Conservation (phyloP, 2,888 invertebrate genomes). For the Scaptomyza parva region DNA sequence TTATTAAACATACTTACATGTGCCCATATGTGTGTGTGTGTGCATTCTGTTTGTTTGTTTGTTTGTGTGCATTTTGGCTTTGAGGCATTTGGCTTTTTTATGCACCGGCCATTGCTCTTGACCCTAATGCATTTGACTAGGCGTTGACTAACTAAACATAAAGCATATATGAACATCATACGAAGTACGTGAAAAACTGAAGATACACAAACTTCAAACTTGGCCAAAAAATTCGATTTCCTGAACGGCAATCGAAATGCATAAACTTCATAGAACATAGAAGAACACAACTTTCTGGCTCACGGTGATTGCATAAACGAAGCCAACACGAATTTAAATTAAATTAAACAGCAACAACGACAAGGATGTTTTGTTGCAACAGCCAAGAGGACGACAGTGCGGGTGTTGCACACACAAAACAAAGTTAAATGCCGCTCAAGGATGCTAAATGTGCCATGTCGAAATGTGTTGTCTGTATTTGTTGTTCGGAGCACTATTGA, state of each 20-base stretch:
- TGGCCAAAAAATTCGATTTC: conserved; percentile 66
- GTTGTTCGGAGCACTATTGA: conserved; percentile 57
- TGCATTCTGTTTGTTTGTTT: conserved; percentile 11
- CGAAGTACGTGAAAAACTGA: conserved; percentile 3
- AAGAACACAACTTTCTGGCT: conserved; percentile 11
- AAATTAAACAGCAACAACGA: conserved; percentile 53
- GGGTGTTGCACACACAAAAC: conserved; percentile 52
- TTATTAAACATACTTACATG: conserved; percentile 55
- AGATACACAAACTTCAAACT: background rate
- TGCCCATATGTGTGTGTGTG: background rate
- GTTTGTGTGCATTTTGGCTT: conserved; percentile 14
- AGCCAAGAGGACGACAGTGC: background rate
- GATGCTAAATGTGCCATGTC: conserved; percentile 80
- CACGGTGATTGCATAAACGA: conserved; percentile 63
- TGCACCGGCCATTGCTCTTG: conserved; percentile 66
- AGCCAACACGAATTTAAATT: conserved; percentile 53
- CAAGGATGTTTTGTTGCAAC: conserved; percentile 8
- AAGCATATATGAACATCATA: background rate
- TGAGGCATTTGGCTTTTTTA: conserved; percentile 30
- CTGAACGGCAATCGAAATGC: conserved; percentile 33
- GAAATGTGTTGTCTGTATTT: conserved; percentile 67
- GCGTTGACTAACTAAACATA: conserved; percentile 2
- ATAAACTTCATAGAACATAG: background rate
- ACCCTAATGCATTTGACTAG: conserved; percentile 67
- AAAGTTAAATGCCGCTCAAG: conserved; percentile 79